Conservation (phyloP, 2,888 invertebrate species). For the Endomychus coccineus region DNA sequence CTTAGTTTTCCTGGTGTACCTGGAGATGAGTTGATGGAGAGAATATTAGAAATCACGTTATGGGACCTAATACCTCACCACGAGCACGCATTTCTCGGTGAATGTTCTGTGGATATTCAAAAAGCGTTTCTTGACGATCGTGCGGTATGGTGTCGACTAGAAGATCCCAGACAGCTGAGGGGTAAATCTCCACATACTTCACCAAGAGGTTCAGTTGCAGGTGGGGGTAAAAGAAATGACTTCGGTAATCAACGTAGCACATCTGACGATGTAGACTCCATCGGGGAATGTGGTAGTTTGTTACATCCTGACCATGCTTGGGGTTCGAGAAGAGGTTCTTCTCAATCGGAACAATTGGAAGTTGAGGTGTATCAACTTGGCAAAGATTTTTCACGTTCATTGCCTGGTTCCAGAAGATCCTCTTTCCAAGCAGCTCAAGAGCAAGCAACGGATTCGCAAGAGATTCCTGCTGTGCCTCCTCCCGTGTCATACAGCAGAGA, state of each 20-base stretch:
- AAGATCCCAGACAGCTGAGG: constrained; percentile 68
- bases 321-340: constrained; percentile 75
- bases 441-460: constrained; percentile 41
- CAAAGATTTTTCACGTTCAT: constrained; percentile 77
- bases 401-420: constrained; percentile 77
- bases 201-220: constrained; percentile 69
- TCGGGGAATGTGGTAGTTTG: constrained; percentile 66
- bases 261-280: constrained; percentile 68
- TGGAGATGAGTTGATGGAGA: constrained; percentile 70
- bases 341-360: constrained; percentile 80
- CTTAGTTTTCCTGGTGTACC: constrained; percentile 73
- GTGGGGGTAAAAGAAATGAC: constrained; percentile 58
- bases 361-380: constrained; percentile 75
- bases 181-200: constrained; percentile 70
- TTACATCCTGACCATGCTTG: constrained; percentile 84
- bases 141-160: constrained; percentile 83
- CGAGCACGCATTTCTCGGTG: constrained; percentile 74
- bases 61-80: constrained; percentile 83
- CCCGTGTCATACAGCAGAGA: constrained; percentile 55
- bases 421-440: constrained; percentile 67
- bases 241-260: constrained; percentile 68
- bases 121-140: constrained; percentile 83
- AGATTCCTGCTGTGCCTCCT: constrained; percentile 49
- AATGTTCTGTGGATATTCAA: constrained; percentile 71
- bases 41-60: constrained; percentile 75